A percentile compares a stretch with the other conserved stretches of the same genome.
phyloP scores from a whole-genome alignment of 2,113 vertebrate genomes.

The Ursus arctos region DNA sequence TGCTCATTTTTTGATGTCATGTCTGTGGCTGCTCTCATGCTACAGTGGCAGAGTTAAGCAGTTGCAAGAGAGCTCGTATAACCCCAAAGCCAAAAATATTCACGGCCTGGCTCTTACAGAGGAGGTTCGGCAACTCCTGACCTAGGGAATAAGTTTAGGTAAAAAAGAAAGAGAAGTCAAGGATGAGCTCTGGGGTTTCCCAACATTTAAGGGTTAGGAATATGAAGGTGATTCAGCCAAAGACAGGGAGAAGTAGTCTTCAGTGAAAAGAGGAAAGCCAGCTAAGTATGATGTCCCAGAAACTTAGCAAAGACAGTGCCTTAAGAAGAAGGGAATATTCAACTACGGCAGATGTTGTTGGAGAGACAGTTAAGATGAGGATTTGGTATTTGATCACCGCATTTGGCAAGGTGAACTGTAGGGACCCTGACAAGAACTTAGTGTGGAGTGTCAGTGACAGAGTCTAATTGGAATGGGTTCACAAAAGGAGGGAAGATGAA shows the following conservation, averaged over 20 bases:
- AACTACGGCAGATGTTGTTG: neutral
- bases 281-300: neutral
- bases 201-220: neutral
- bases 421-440: neutral
- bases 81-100: neutral
- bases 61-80: neutral
- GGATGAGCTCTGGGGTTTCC: neutral
- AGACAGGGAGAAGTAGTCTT: neutral
- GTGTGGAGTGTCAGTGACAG: neutral
- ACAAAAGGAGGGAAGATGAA: neutral
- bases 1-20: neutral
- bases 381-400: neutral
- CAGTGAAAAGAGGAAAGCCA: neutral
- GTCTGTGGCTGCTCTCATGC: neutral
- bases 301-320: neutral
- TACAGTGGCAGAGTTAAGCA: neutral
- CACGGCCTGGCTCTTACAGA: neutral
- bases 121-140: neutral
- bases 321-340: neutral
- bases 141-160: neutral
- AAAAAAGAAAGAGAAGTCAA: neutral
- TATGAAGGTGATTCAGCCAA: neutral
- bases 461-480: neutral
- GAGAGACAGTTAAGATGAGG: neutral
- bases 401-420: neutral